Percentiles rank a stretch among this genome's conserved stretches.
Conservation (phyloP, 2,113 vertebrate species). For the Syrmaticus mikado region DNA sequence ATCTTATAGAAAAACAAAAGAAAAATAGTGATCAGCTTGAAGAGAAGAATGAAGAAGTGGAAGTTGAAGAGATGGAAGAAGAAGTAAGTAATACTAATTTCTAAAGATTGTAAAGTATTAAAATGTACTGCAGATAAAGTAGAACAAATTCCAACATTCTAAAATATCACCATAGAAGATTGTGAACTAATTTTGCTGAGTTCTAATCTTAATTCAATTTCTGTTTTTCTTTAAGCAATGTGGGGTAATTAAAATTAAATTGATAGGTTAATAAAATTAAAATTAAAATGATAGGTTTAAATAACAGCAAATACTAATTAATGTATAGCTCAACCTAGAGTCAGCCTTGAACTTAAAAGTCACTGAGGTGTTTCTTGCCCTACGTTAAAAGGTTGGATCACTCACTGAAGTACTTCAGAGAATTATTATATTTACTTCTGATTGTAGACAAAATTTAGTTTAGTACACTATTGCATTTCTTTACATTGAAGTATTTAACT, state of each 20-base stretch:
- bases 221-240: background rate
- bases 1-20: constrained; percentile 62
- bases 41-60: constrained; percentile 59
- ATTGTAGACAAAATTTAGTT: background rate
- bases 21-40: constrained; percentile 68
- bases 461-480: background rate
- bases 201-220: background rate
- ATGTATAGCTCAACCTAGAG: background rate
- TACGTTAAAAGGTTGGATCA: background rate
- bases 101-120: background rate
- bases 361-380: background rate
- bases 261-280: no score
- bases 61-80: constrained; percentile 69
- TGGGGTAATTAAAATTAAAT: background rate
- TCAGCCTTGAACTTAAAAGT: background rate
- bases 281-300: background rate
- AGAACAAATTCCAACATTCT: background rate
- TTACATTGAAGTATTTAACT: background rate
- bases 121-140: background rate
- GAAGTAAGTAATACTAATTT: constrained; percentile 61
- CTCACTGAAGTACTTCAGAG: background rate
- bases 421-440: background rate
- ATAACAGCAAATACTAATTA: background rate
- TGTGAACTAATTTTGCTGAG: background rate
- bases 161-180: background rate